Evolutionary conservation across 2,797 vertebrate species (phyloP), one percentile per base, ranked within the genome.

Genomic region (Synanceia verrucosa): DNA sequence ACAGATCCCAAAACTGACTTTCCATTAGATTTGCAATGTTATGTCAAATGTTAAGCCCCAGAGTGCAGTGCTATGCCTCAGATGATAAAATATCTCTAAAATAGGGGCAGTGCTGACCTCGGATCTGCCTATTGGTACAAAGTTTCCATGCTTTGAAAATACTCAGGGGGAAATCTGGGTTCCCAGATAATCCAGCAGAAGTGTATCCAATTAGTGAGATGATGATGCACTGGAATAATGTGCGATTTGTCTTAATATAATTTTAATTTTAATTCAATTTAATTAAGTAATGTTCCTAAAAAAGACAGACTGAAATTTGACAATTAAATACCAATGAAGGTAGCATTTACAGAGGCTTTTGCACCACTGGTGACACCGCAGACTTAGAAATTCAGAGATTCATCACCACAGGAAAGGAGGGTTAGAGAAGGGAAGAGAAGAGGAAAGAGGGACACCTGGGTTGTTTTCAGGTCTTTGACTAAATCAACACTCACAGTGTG

Each of bases 81-180:
- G 36, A 73, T 84, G 69, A 86, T 78, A 64, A 71, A 81, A 79
- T 76, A 43, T 53, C 70, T 88, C 85, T 82, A 79, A 93, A 92
- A 92, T 93, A 90, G 90, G 76, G 16, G 55, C 77, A 51, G 56
- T 1, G 3, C 29, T 90, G 92, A 93, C 89, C 90, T 91, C 75
- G 70, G 76, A 82, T 78, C 56, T 86, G 87, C 82, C 77, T 78
- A 62, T 84, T 79, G 88, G 87, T 87, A 77, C 50, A 67, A 76
- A 87, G 67, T 93, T 94, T 93, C 93, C 91, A 88, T 84, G 66
- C 79, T 87, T 76, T 85, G 87, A 81, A 64, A 70, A 73, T 57
- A 43, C 83, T 83, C 82, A n/a, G 29, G 39, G n/a, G 78, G 83
- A 65, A 75, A 47, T 76, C 9, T 21, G 37, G 16, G 23, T 87